These are phyloP conservation scores for Cyphomyrmex costatus DNA, from an alignment of 1,140 invertebrate species.

Conservation along the genomic window DNA sequence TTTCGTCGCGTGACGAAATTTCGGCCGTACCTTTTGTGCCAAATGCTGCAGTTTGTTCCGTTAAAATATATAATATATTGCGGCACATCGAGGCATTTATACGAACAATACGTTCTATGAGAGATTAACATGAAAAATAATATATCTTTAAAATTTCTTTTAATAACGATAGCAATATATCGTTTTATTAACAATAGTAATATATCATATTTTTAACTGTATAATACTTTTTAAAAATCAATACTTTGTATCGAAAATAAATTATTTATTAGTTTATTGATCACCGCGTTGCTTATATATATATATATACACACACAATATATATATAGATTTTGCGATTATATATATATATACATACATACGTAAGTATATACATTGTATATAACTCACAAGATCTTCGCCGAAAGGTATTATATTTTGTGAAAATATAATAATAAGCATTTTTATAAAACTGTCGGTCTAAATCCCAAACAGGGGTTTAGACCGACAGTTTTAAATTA, in stretches of 20 bases:
- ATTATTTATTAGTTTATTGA: background rate
- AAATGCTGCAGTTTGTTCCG: conserved; percentile 26
- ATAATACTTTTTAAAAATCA: conserved; percentile 3
- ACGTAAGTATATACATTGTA: too few relatives aligned
- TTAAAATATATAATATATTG: conserved; percentile 41
- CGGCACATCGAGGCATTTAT: background rate
- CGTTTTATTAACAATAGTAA: background rate
- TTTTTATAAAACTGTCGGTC: too few relatives aligned
- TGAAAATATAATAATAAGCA: too few relatives aligned
- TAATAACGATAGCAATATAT: background rate
- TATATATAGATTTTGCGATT: too few relatives aligned
- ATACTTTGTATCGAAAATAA: conserved; percentile 2
- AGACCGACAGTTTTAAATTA: conserved; percentile 13
- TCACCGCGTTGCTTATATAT: background rate
- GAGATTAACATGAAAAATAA: background rate
- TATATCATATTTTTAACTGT: background rate
- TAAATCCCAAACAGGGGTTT: background rate
- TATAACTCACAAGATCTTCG: too few relatives aligned
- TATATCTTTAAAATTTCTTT: conserved; percentile 2
- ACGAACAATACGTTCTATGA: background rate
- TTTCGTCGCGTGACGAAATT: conserved; percentile 52
- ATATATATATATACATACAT: background rate
- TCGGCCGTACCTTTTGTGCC: conserved; percentile 12
- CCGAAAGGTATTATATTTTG: too few relatives aligned
- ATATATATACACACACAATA: too few relatives aligned